Evolutionary conservation across 2,888 invertebrate species (phyloP).

Genomic region (Yponomeuta plumbellus): DNA sequence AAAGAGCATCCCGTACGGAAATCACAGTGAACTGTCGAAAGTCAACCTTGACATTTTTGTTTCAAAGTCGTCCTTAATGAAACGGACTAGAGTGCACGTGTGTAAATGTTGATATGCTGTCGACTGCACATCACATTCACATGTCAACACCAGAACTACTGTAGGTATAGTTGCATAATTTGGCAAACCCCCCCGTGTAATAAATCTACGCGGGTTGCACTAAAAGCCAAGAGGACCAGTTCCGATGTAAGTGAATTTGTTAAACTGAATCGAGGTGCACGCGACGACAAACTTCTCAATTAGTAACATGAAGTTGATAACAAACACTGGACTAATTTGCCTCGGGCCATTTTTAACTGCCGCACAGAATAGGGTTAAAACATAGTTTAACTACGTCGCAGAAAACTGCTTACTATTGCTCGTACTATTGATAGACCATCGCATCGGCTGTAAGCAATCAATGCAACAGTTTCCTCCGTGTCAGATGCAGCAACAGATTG

Average conservation of each 20-base stretch:
- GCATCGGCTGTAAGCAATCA: too few relatives aligned
- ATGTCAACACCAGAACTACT: background rate
- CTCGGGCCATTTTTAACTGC: background rate
- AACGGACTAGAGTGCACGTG: too few relatives aligned
- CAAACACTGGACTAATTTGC: constrained; percentile 1
- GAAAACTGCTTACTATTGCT: background rate
- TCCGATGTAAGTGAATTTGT: constrained; percentile 14
- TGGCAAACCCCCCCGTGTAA: too few relatives aligned
- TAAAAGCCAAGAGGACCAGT: constrained; percentile 4
- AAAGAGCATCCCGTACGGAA: too few relatives aligned
- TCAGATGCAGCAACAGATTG: too few relatives aligned
- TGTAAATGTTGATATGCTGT: too few relatives aligned
- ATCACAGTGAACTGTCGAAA: too few relatives aligned
- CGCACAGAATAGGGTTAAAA: background rate
- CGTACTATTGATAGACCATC: too few relatives aligned
- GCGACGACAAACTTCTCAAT: constrained; percentile 11
- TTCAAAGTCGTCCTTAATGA: too few relatives aligned
- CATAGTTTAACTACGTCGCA: background rate
- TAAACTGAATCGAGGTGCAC: constrained; percentile 11
- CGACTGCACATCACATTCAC: background rate
- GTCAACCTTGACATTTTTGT: too few relatives aligned
- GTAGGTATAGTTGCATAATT: background rate
- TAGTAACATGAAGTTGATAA: background rate
- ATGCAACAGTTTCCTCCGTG: too few relatives aligned
- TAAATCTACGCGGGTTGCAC: background rate